Evolutionary conservation across 2,113 vertebrate species (phyloP).

Genomic region (Hemibagrus wyckioides): DNA sequence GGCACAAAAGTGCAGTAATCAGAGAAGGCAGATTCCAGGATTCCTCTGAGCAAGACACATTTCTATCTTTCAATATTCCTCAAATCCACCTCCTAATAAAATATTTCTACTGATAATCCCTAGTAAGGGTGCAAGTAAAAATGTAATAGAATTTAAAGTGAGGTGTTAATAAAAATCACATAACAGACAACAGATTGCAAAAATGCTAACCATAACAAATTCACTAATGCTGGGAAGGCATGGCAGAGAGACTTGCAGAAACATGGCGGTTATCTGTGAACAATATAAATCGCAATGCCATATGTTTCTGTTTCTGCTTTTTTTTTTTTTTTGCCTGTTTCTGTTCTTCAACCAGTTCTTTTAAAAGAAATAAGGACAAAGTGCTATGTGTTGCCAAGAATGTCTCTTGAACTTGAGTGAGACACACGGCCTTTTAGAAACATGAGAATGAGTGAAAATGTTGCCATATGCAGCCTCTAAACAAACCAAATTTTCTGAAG

Average conservation of each 20-base stretch:
- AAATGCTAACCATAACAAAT: neutral
- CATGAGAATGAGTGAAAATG: constrained; percentile 53
- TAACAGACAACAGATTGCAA: neutral
- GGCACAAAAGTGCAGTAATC: neutral
- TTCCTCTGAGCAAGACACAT: neutral
- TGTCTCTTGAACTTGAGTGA: constrained; percentile 52
- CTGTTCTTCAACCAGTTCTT: constrained; percentile 18
- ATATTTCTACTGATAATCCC: neutral
- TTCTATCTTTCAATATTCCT: neutral
- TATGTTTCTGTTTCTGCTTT: neutral
- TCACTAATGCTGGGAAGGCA: neutral
- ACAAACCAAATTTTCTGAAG: constrained; percentile 52
- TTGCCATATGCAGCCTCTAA: constrained; percentile 57
- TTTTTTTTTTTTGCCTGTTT: constrained; percentile 24
- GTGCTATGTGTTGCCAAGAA: constrained; percentile 49
- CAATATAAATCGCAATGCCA: constrained; percentile 42
- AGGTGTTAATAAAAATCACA: neutral
- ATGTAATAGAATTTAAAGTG: neutral
- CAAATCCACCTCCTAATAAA: neutral
- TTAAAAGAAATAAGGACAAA: constrained; percentile 35
- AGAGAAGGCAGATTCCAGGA: neutral
- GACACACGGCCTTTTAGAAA: constrained; percentile 41
- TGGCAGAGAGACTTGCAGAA: constrained; percentile 5
- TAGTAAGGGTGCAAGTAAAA: neutral
- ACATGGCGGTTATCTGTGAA: constrained; percentile 5